Percentiles rank a stretch among this genome's conserved stretches.
Evolutionary conservation across 2,113 vertebrate species (phyloP).

Genomic region (Sphyrna mokarran): DNA sequence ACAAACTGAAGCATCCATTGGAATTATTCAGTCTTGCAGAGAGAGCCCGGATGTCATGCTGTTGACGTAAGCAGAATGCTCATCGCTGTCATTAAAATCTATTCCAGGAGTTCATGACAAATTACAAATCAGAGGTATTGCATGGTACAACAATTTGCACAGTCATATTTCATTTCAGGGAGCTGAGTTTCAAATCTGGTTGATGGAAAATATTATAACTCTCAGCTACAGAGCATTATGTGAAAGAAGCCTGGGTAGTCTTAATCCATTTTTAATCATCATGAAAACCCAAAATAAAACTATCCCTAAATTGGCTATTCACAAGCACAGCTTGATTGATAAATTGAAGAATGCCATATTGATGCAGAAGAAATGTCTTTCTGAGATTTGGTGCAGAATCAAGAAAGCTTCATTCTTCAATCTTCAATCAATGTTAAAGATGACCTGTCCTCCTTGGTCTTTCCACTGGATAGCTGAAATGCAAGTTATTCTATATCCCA

Average conservation of each 20-base stretch:
- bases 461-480: neutral
- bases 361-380: neutral
- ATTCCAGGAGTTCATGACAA: neutral
- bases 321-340: neutral
- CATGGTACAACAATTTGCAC: neutral
- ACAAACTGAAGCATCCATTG: neutral
- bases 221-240: neutral
- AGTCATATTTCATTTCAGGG: neutral
- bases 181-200: neutral
- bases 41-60: neutral
- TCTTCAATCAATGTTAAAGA: neutral
- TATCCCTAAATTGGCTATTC: neutral
- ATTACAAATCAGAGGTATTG: neutral
- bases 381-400: neutral
- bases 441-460: neutral
- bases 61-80: neutral
- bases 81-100: neutral
- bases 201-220: neutral
- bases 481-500: neutral
- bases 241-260: neutral
- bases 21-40: neutral
- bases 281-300: neutral
- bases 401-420: neutral
- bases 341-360: neutral
- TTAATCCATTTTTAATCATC: neutral